Base-by-base conservation (phyloP, 2,113 vertebrate species). In the Lepus europaeus region DNA sequence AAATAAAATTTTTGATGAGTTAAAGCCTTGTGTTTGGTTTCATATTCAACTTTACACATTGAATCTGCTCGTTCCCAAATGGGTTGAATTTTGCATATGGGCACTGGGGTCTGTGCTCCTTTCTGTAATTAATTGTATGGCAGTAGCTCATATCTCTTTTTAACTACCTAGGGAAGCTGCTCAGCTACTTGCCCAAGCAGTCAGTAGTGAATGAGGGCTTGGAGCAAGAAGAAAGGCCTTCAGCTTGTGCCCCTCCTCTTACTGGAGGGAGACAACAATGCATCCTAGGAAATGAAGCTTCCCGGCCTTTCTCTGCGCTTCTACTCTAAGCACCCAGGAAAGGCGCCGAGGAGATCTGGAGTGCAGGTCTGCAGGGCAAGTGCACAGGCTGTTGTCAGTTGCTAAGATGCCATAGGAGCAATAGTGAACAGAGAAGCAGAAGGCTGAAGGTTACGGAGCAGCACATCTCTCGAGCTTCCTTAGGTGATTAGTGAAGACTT, bases 151-250 rank as follows among this genome's bases (percentile, higher is more conserved):
- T 4, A 12, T 36, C 36, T 77, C 13, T 0, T 16, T 2, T 36
- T 69, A 92, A 14, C 7, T 1, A 36, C n/a, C 2, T n/a, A 4
- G 5, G 25, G 13, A 92, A 9, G 5, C 16, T 2, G 0, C 3
- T 6, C 36, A 33, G 63, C 53, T 22, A 1, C 56, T 10, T 23
- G 27, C 12, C 3, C 16, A 10, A 6, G 0, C 31, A 25, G n/a
- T 1, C 5, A 0, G 68, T 2, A 0, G 19, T 3, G 4, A 12
- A 31, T 17, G 36, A 84, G 25, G 29, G 23, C 0, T 3, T 17
- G 53, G 45, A 31, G 19, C 13, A 20, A 17, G 68, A 39, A 45
- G 45, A 1, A 7, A 25, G 25, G 29, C 19, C 4, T 29, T 59
- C 25, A 25, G 17, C 5, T 2, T 12, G 9, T 25, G 66, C 20